phyloP scores from a whole-genome alignment of 2,888 invertebrate species.

The Endotricha flammealis region DNA sequence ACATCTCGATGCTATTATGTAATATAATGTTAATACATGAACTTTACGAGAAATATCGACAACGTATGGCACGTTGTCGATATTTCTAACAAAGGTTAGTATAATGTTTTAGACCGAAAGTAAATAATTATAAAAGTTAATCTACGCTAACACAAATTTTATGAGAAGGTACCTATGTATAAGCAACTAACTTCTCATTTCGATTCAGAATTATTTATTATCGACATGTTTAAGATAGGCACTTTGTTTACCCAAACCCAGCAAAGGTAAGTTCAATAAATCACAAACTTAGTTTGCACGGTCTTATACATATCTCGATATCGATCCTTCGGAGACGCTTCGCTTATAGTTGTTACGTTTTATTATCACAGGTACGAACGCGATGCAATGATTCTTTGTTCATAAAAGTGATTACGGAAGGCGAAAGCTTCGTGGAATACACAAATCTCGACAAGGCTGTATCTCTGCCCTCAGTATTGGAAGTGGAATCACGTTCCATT shows the following conservation, averaged over 20 bases:
- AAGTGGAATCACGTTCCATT: constrained; percentile 64
- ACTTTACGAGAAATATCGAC: too few species aligned
- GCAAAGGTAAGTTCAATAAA: constrained; percentile 38
- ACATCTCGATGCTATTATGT: too few species aligned
- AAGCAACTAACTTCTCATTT: constrained; percentile 1
- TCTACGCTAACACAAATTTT: too few species aligned
- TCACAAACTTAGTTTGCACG: constrained; percentile 40
- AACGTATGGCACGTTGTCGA: too few species aligned
- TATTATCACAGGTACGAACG: constrained; percentile 3
- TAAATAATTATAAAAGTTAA: too few species aligned
- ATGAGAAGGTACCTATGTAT: too few species aligned
- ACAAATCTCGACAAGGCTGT: constrained; percentile 26
- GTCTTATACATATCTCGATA: constrained; percentile 34
- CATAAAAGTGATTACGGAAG: constrained; percentile 1
- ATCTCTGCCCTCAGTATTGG: constrained; percentile 42
- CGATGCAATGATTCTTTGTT: neutral
- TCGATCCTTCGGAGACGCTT: constrained; percentile 30
- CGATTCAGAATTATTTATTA: constrained; percentile 13
- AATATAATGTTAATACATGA: too few species aligned
- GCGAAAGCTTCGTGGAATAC: constrained; percentile 5
- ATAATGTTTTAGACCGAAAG: too few species aligned
- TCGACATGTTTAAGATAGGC: constrained; percentile 24
- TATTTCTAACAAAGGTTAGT: too few species aligned
- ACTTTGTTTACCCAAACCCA: constrained; percentile 31
- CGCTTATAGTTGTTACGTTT: constrained; percentile 17